Evolutionary conservation across 2,888 invertebrate genomes (phyloP).

Genomic region (Dynastes tityus): DNA sequence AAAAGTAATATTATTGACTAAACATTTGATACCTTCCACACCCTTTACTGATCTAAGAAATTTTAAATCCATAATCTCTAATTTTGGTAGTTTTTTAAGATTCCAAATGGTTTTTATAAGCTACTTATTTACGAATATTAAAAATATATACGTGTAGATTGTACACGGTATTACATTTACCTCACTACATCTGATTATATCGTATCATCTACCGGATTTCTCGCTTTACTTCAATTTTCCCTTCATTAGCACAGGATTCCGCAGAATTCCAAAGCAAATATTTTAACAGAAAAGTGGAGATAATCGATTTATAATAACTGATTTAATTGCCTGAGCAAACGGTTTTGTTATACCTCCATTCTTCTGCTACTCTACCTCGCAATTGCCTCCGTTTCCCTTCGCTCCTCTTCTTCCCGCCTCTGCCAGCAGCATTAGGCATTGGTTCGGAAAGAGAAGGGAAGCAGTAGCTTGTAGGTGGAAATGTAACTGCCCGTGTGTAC

Average conservation of each 20-base stretch:
- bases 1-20: no score
- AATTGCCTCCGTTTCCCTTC: neutral
- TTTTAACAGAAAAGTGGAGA: conserved; percentile 45
- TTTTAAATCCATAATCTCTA: no score
- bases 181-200: no score
- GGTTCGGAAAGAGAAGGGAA: neutral
- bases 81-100: no score
- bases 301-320: conserved; percentile 45
- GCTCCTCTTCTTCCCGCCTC: neutral
- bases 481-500: neutral
- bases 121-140: no score
- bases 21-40: no score
- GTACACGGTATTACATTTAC: no score
- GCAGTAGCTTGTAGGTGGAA: neutral
- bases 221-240: neutral
- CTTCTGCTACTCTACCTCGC: conserved; percentile 7
- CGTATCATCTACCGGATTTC: neutral
- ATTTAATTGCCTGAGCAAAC: conserved; percentile 44
- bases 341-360: neutral
- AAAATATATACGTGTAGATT: no score
- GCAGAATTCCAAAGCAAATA: conserved; percentile 33
- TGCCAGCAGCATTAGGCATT: neutral
- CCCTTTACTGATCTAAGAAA: no score
- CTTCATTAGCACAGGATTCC: neutral
- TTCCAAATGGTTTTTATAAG: no score